Conservation (phyloP, 92 coral and sea anemone species). For the Parazoanthus swiftii region DNA sequence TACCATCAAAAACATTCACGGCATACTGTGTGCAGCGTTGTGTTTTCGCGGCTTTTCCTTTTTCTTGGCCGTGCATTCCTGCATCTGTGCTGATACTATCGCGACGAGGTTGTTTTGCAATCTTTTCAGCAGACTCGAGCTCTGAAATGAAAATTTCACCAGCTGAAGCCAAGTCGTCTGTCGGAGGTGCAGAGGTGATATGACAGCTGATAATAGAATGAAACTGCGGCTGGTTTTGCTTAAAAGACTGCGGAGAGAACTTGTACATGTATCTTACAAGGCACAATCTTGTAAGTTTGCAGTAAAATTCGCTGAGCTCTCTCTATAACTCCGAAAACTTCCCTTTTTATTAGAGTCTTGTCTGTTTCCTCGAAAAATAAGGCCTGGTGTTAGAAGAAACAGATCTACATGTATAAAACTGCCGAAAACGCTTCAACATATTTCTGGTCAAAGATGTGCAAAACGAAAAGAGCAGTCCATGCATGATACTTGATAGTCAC, state of each 20-base stretch:
- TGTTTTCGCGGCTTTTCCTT: not conserved
- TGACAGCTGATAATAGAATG: not conserved
- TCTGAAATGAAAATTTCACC: not conserved
- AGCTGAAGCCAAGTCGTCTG: not conserved
- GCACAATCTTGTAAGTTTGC: not conserved
- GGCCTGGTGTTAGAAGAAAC: not conserved
- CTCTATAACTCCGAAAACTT: too few species aligned
- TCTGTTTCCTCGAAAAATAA: too few species aligned
- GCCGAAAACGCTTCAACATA: too few species aligned
- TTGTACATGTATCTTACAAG: not conserved
- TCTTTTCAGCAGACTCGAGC: not conserved
- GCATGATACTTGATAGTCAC: too few species aligned
- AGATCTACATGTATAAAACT: too few species aligned
- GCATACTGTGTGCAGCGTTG: not conserved
- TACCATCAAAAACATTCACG: slow-evolving; percentile 7
- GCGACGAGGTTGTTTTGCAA: not conserved
- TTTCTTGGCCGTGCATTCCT: not conserved
- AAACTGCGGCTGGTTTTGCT: too few species aligned
- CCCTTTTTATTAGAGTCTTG: too few species aligned
- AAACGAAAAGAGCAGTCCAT: too few species aligned
- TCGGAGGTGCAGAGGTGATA: not conserved
- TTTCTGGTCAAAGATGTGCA: too few species aligned
- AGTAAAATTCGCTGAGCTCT: not conserved
- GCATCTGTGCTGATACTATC: not conserved
- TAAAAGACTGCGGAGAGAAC: not conserved